phyloP scores from a whole-genome alignment of 1,140 invertebrate genomes.

The Drosophila saltans region DNA sequence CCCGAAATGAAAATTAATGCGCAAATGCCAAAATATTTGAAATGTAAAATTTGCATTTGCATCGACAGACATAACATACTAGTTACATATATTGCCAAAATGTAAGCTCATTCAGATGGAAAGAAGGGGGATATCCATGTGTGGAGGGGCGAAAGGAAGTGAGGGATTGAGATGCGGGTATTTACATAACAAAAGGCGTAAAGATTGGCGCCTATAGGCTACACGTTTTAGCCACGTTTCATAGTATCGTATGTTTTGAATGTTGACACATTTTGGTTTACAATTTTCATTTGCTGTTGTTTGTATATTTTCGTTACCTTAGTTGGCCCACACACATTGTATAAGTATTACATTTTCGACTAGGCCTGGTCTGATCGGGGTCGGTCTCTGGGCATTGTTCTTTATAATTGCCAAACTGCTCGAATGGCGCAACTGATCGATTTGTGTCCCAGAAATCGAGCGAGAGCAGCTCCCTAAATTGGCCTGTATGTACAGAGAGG shows the following conservation, averaged over 20 bases:
- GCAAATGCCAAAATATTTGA: conserved; percentile 79
- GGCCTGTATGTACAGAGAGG: conserved; percentile 21
- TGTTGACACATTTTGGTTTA: conserved; percentile 57
- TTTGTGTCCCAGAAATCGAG: conserved; percentile 49
- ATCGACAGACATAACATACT: conserved; percentile 32
- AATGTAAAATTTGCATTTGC: conserved; percentile 71
- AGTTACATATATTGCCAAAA: conserved; percentile 4
- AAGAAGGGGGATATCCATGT: neutral
- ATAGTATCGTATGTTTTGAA: conserved; percentile 31
- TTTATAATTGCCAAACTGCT: conserved; percentile 13
- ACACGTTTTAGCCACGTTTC: conserved; percentile 37
- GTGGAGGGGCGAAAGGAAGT: neutral
- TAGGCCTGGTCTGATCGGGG: conserved; percentile 8
- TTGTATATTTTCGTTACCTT: neutral
- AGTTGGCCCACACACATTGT: conserved; percentile 38
- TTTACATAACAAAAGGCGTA: conserved; percentile 74
- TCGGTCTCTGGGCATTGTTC: conserved; percentile 28
- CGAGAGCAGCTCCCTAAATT: conserved; percentile 45
- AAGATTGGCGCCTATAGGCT: conserved; percentile 59
- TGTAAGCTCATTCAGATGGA: conserved; percentile 6
- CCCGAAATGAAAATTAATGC: conserved; percentile 65
- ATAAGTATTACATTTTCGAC: neutral
- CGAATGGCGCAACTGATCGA: conserved; percentile 52
- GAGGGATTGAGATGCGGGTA: conserved; percentile 8
- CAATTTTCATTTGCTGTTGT: neutral